These are phyloP conservation scores for silkworm (Bombyx mori) DNA, from an alignment of 1,140 invertebrate species.

Conservation along the genomic window DNA sequence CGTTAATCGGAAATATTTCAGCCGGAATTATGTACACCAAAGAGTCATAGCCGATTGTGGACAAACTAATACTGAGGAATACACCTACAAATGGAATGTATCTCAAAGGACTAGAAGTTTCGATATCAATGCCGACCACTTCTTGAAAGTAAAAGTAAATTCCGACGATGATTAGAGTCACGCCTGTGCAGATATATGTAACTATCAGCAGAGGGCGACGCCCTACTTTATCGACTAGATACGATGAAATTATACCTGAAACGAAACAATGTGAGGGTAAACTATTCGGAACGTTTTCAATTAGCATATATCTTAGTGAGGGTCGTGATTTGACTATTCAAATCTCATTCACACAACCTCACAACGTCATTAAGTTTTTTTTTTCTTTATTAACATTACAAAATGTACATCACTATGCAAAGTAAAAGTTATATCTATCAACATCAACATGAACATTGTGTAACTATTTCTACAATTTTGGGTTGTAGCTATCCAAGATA, in stretches of 20 bases:
- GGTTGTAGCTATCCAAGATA: too few species aligned
- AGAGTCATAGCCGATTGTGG: constrained; percentile 72
- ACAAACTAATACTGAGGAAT: constrained; percentile 69
- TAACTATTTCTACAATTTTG: too few species aligned
- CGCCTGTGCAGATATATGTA: constrained; percentile 65
- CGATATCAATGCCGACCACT: constrained; percentile 23
- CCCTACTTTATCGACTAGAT: constrained; percentile 80
- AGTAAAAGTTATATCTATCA: too few species aligned
- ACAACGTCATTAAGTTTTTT: too few species aligned
- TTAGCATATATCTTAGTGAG: too few species aligned
- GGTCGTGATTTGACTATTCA: too few species aligned
- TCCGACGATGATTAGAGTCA: constrained; percentile 53
- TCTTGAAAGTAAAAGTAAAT: constrained; percentile 66
- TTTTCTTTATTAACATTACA: too few species aligned
- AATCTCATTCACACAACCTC: too few species aligned
- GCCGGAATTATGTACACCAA: constrained; percentile 72
- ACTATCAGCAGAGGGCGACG: constrained; percentile 76
- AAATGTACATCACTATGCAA: too few species aligned
- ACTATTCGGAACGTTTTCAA: too few species aligned
- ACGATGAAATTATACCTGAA: constrained; percentile 71
- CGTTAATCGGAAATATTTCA: constrained; percentile 74
- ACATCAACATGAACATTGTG: too few species aligned
- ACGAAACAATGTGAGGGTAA: constrained; percentile 2
- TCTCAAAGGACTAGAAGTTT: constrained; percentile 36
- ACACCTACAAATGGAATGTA: constrained; percentile 69